A percentile compares a stretch with the other conserved stretches of the same genome.
Conservation (phyloP, 2,888 invertebrate genomes). For the Ophraella communa region DNA sequence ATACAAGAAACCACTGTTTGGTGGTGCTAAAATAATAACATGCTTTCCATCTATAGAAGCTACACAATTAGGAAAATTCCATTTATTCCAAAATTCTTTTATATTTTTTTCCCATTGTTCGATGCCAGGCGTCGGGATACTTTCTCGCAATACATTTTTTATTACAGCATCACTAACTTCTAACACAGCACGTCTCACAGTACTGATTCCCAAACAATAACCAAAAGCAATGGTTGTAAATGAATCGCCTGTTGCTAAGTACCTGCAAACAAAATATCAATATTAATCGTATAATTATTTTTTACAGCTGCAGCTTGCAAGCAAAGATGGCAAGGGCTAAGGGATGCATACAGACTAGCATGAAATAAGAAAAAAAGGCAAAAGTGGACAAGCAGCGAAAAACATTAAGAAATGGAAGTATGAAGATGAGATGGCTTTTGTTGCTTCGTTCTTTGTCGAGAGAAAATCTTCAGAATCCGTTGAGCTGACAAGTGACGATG, state of each 20-base stretch:
- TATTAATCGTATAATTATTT: too few relatives aligned
- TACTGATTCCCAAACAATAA: conserved; percentile 40
- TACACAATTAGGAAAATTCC: conserved; percentile 29
- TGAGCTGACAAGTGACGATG: conserved; percentile 19
- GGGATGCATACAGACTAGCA: conserved; percentile 18
- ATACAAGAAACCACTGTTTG: conserved; percentile 33
- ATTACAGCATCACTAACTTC: conserved; percentile 24
- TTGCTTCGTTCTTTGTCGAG: conserved; percentile 16
- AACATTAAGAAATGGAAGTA: conserved; percentile 27
- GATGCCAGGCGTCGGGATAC: conserved; percentile 22
- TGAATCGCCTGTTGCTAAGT: conserved; percentile 43
- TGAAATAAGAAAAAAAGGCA: conserved; percentile 25
- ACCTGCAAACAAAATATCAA: conserved; percentile 23
- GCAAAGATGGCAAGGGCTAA: conserved; percentile 28
- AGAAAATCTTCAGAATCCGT: conserved; percentile 18
- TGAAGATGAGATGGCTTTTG: conserved; percentile 30
- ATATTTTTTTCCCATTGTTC: conserved; percentile 22
- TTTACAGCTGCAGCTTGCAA: conserved; percentile 20
- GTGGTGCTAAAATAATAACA: conserved; percentile 18
- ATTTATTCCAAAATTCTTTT: conserved; percentile 26
- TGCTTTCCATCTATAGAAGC: conserved; percentile 22
- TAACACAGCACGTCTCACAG: conserved; percentile 8
- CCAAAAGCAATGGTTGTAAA: conserved; percentile 43
- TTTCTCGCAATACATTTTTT: conserved; percentile 23
- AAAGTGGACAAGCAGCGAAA: conserved; percentile 22